Conservation (phyloP, 2,888 invertebrate genomes). For the Calliscelio sp. region DNA sequence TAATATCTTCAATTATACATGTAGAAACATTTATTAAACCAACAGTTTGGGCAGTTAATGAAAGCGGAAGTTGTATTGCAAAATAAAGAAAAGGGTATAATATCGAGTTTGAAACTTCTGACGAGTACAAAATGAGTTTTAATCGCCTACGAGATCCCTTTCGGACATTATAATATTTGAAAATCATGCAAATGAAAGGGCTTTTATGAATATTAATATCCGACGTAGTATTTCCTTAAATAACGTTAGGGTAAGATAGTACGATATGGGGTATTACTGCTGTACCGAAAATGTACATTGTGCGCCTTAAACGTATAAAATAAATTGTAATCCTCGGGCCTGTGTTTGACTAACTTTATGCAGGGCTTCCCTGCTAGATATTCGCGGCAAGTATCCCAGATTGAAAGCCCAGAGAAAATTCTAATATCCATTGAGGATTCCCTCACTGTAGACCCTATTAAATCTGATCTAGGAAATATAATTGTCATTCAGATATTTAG, state of each 20-base stretch:
- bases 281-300: constrained; percentile 47
- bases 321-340: constrained; percentile 58
- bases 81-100: constrained; percentile 15
- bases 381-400: constrained; percentile 50
- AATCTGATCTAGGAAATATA: no score
- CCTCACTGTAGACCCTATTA: constrained; percentile 47
- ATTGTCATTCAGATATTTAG: no score
- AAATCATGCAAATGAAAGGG: constrained; percentile 69
- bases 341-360: constrained; percentile 45
- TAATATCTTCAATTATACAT: no score
- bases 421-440: constrained; percentile 47
- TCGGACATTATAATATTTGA: constrained; percentile 59
- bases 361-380: constrained; percentile 35
- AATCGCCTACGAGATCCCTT: constrained; percentile 44
- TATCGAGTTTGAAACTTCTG: constrained; percentile 47
- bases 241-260: constrained; percentile 63
- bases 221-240: constrained; percentile 50
- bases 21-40: no score
- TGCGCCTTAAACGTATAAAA: constrained; percentile 59
- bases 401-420: constrained; percentile 62
- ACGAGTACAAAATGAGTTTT: constrained; percentile 52
- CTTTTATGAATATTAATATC: constrained; percentile 69
- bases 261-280: constrained; percentile 50
- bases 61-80: constrained; percentile 2
- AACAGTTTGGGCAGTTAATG: no score